Evolutionary conservation across 2,888 invertebrate species (phyloP).

Genomic region (Nebria brevicollis): DNA sequence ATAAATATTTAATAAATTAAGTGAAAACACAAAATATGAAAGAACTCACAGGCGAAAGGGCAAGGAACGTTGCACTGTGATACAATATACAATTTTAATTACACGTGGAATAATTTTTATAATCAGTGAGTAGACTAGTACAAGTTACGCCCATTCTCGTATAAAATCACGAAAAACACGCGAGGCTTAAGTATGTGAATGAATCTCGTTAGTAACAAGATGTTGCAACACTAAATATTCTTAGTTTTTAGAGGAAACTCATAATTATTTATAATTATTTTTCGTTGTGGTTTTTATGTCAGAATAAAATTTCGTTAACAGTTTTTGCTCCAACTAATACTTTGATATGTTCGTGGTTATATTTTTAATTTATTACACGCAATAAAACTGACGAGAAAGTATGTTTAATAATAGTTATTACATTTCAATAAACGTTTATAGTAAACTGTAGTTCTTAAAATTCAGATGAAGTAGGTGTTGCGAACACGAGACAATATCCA

Average conservation of each 20-base stretch:
- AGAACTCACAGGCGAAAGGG: neutral
- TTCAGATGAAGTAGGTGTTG: conserved; percentile 19
- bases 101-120: conserved; percentile 22
- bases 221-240: neutral
- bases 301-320: conserved; percentile 29
- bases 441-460: neutral
- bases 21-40: conserved; percentile 36
- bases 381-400: neutral
- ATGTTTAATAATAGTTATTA: conserved; percentile 18
- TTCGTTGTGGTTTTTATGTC: conserved; percentile 16
- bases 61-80: conserved; percentile 20
- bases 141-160: conserved; percentile 20
- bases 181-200: conserved; percentile 5
- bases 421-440: conserved; percentile 1
- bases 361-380: neutral
- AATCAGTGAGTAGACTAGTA: conserved; percentile 25
- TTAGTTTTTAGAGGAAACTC: conserved; percentile 25
- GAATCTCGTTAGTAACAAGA: conserved; percentile 10
- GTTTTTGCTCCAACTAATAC: conserved; percentile 11
- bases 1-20: conserved; percentile 38
- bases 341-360: neutral
- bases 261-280: conserved; percentile 45
- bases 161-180: conserved; percentile 32
- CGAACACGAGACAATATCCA: conserved; percentile 21
- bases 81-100: conserved; percentile 35